These are phyloP conservation scores for Ophion slaviceki DNA, from an alignment of 2,888 invertebrate genomes.

Conservation along the genomic window DNA sequence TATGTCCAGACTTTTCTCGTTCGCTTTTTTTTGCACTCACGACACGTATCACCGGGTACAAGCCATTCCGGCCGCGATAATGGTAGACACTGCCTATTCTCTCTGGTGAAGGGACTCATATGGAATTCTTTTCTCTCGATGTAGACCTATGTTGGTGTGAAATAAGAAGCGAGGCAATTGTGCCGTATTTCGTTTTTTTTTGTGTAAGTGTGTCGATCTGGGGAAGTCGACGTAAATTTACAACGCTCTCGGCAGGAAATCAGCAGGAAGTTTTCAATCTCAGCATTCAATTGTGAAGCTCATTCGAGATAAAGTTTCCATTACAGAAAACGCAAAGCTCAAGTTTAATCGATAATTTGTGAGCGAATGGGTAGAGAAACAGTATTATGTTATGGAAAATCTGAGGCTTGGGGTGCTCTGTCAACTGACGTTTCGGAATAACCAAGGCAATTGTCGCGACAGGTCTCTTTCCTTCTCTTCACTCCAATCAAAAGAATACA, in stretches of 20 bases:
- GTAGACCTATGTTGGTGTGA: background rate
- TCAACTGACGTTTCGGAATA: no score
- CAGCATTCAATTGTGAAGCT: no score
- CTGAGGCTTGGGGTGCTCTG: no score
- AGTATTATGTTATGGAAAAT: no score
- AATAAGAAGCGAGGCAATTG: background rate
- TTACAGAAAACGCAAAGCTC: no score
- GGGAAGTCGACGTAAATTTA: background rate
- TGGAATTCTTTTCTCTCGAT: slow-evolving; percentile 38
- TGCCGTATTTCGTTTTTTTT: background rate
- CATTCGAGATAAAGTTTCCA: no score
- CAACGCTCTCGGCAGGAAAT: background rate
- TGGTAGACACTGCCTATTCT: slow-evolving; percentile 50
- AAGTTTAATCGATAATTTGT: no score
- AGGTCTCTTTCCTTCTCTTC: no score
- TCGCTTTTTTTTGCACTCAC: slow-evolving; percentile 32
- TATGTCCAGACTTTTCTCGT: slow-evolving; percentile 39
- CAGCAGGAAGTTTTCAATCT: no score
- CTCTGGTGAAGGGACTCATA: slow-evolving; percentile 21
- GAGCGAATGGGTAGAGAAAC: no score
- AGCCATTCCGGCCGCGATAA: slow-evolving; percentile 64
- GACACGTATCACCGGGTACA: slow-evolving; percentile 65
- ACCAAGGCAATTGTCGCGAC: no score
- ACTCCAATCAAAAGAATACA: no score
- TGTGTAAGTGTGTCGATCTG: background rate